phyloP scores from a whole-genome alignment of 2,888 invertebrate species.

The Eristalis intricaria region DNA sequence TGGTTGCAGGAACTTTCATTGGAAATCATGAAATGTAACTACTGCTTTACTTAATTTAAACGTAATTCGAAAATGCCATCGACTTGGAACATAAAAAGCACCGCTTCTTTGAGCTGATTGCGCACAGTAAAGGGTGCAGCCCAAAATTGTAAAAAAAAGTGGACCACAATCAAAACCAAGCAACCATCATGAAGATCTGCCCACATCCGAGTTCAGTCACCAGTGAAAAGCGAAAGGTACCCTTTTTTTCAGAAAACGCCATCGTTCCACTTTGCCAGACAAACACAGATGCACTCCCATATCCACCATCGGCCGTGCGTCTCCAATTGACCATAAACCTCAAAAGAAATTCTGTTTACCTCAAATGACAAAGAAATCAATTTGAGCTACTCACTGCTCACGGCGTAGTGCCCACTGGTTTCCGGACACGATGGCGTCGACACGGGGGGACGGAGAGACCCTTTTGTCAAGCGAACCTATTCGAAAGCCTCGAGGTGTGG shows the following conservation, averaged over 20 bases:
- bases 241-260: neutral
- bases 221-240: constrained; percentile 13
- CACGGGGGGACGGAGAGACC: constrained; percentile 2
- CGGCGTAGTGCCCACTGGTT: constrained; percentile 14
- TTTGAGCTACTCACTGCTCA: constrained; percentile 7
- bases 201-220: neutral
- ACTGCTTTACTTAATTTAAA: too few relatives aligned
- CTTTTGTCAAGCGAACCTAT: constrained; percentile 52
- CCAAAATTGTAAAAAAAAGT: too few relatives aligned
- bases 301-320: neutral
- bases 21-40: too few relatives aligned
- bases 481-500: constrained; percentile 54
- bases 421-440: constrained; percentile 12
- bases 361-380: constrained; percentile 26
- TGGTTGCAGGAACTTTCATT: too few relatives aligned
- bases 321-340: constrained; percentile 28
- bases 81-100: too few relatives aligned
- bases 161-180: too few relatives aligned
- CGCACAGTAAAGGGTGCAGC: too few relatives aligned
- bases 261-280: constrained; percentile 33
- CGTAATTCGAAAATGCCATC: too few relatives aligned
- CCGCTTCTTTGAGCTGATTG: too few relatives aligned
- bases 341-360: constrained; percentile 27
- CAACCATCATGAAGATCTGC: too few relatives aligned
- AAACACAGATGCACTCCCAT: constrained; percentile 20